Evolutionary conservation across 2,113 vertebrate genomes (phyloP).

Genomic region (Tachysurus vachellii): DNA sequence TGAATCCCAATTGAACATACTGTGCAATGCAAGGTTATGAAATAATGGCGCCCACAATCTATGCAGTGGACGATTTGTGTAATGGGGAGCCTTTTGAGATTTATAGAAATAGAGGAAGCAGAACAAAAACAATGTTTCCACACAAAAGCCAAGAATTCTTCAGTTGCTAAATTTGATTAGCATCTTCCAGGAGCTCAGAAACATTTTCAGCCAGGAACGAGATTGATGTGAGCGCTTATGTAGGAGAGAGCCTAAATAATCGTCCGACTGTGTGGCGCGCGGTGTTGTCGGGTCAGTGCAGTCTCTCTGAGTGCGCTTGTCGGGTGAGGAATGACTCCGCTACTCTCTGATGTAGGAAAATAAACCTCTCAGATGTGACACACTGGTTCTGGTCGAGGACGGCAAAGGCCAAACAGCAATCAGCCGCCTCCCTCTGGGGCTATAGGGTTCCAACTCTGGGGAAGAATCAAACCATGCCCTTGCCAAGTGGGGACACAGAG

Average conservation of each 20-base stretch:
- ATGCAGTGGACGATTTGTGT: constrained; percentile 11
- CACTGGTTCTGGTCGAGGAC: constrained; percentile 68
- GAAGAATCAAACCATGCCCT: constrained; percentile 45
- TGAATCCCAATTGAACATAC: constrained; percentile 17
- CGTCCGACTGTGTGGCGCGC: constrained; percentile 42
- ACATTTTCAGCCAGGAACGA: constrained; percentile 9
- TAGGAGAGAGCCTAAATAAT: constrained; percentile 40
- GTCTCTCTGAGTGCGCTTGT: constrained; percentile 36
- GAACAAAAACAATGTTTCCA: constrained; percentile 8
- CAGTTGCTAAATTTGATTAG: constrained; percentile 26
- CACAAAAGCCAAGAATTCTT: constrained; percentile 8
- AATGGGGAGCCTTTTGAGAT: constrained; percentile 13
- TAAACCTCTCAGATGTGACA: constrained; percentile 66
- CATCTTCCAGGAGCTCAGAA: constrained; percentile 35
- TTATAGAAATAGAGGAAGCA: constrained; percentile 29
- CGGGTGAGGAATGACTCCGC: constrained; percentile 65
- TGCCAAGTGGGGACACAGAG: constrained; percentile 29
- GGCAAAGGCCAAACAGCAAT: constrained; percentile 73
- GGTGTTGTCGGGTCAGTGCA: constrained; percentile 45
- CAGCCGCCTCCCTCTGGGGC: constrained; percentile 65
- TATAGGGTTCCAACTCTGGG: constrained; percentile 59
- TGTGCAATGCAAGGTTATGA: constrained; percentile 21
- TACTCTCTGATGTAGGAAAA: constrained; percentile 58
- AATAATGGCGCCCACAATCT: constrained; percentile 12
- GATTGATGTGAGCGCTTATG: constrained; percentile 31